A percentile compares a stretch with the other conserved stretches of the same genome.
Conservation (phyloP, 2,797 vertebrate species). For the Siniperca undulata region DNA sequence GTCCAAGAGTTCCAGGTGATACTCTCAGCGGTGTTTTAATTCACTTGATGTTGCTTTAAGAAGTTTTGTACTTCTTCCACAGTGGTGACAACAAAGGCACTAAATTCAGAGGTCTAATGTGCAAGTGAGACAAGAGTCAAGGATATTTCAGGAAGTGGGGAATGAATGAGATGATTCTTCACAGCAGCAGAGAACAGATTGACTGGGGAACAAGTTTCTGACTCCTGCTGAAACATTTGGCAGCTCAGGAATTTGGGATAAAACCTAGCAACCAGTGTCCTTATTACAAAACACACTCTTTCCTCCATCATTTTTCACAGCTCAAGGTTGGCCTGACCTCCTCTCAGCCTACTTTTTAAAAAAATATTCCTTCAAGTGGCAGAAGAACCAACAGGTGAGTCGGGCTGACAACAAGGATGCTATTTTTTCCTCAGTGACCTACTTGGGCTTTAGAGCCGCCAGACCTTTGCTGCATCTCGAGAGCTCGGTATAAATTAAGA, state of each 20-base stretch:
- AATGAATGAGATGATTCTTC: neutral
- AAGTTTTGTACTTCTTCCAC: neutral
- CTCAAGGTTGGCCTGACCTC: constrained; percentile 72
- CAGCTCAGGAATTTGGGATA: constrained; percentile 25
- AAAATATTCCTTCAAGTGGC: constrained; percentile 51
- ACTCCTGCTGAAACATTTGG: constrained; percentile 17
- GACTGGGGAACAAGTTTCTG: constrained; percentile 9
- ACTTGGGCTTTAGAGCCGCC: constrained; percentile 61
- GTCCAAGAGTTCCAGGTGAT: neutral
- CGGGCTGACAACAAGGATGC: constrained; percentile 72
- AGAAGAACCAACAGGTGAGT: constrained; percentile 68
- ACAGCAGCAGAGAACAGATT: neutral
- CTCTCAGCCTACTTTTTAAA: constrained; percentile 64
- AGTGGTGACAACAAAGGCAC: constrained; percentile 1
- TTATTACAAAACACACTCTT: constrained; percentile 19
- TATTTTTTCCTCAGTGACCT: constrained; percentile 74
- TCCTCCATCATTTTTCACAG: constrained; percentile 20
- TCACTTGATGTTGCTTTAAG: neutral
- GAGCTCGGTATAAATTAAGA: constrained; percentile 36
- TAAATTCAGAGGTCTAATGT: neutral
- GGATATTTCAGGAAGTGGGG: neutral
- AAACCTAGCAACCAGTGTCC: constrained; percentile 27
- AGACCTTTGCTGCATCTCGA: constrained; percentile 56
- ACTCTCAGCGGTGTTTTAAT: neutral
- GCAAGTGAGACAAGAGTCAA: neutral